phyloP scores from a whole-genome alignment of 2,888 invertebrate genomes.

The Tricholauxania praeusta region DNA sequence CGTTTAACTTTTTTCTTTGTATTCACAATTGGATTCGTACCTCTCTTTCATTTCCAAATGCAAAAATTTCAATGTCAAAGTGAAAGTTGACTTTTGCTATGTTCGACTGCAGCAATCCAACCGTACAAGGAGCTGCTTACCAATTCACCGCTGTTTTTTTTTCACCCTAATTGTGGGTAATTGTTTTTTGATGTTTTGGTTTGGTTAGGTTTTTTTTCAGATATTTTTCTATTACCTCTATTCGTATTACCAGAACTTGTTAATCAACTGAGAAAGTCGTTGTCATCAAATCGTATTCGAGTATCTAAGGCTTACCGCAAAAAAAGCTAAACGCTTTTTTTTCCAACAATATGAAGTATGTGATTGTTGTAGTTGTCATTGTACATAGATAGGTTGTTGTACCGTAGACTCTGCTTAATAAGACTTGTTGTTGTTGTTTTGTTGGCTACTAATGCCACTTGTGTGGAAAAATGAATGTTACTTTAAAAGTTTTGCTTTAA shows the following conservation, averaged over 20 bases:
- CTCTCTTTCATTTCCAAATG: conserved; percentile 31
- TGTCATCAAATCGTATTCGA: background rate
- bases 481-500: too few species aligned
- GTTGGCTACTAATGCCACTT: too few species aligned
- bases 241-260: conserved; percentile 55
- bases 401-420: too few species aligned
- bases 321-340: too few species aligned
- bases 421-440: too few species aligned
- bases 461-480: too few species aligned
- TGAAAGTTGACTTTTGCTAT: conserved; percentile 63
- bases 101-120: conserved; percentile 28
- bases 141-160: background rate
- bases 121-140: background rate
- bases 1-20: conserved; percentile 36
- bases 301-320: background rate
- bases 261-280: conserved; percentile 63
- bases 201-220: conserved; percentile 34
- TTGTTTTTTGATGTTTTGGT: background rate
- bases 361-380: too few species aligned
- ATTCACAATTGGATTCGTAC: background rate
- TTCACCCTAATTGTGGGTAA: background rate
- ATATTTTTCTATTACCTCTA: conserved; percentile 40
- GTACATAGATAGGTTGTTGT: too few species aligned
- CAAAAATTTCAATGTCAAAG: conserved; percentile 66
- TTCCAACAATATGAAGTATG: too few species aligned